Evolutionary conservation across 2,797 vertebrate species (phyloP).

Genomic region (Malacoctenus gilli): DNA sequence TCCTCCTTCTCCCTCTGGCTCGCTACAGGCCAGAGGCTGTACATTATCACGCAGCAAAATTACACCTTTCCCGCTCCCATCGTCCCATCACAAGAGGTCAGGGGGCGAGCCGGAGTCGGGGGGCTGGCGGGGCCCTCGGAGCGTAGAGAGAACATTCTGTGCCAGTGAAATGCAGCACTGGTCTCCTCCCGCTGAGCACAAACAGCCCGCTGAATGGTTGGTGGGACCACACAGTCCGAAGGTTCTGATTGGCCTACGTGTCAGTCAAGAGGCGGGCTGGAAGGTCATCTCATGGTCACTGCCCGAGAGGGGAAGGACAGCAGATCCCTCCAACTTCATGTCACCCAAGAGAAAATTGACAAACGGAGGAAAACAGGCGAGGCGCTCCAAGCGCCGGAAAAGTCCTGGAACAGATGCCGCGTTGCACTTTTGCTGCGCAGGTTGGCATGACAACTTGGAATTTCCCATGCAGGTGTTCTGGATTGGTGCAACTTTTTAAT

Average conservation of each 20-base stretch:
- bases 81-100: conserved; percentile 49
- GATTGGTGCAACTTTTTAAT: neutral
- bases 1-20: neutral
- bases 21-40: conserved; percentile 1
- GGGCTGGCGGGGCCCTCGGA: conserved; percentile 33
- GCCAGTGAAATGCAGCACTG: conserved; percentile 82
- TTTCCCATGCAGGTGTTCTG: conserved; percentile 9
- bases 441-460: neutral
- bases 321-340: conserved; percentile 1
- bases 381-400: neutral
- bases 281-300: conserved; percentile 49
- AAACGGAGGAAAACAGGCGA: conserved; percentile 5
- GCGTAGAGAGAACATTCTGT: conserved; percentile 78
- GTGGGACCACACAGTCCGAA: conserved; percentile 58
- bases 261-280: conserved; percentile 27
- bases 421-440: neutral
- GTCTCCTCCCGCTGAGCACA: conserved; percentile 83
- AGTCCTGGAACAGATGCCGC: neutral
- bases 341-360: conserved; percentile 3
- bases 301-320: conserved; percentile 3
- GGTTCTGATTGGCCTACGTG: conserved; percentile 56
- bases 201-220: conserved; percentile 64
- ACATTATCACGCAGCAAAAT: conserved; percentile 42
- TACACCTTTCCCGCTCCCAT: conserved; percentile 49
- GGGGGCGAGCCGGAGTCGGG: conserved; percentile 34